Percentiles rank a stretch among this genome's conserved stretches.
Conservation (phyloP, 2,113 vertebrate genomes). For the Psittacus erithacus region DNA sequence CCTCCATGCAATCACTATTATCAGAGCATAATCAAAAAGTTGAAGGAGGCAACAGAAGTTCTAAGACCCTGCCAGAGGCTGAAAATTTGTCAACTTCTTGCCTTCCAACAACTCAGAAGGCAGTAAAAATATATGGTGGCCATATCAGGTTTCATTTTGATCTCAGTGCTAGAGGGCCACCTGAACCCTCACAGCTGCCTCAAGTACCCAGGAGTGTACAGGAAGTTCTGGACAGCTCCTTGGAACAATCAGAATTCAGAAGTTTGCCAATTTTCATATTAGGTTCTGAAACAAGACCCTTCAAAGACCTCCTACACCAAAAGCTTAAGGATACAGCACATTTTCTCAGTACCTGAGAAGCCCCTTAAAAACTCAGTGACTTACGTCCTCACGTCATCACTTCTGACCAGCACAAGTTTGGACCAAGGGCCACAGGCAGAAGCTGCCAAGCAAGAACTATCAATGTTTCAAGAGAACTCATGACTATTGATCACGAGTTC, state of each 20-base stretch:
- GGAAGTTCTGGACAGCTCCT: not conserved
- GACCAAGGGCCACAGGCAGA: not conserved
- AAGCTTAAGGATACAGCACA: not conserved
- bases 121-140: not conserved
- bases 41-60: not conserved
- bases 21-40: not conserved
- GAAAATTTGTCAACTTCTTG: not conserved
- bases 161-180: not conserved
- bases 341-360: not conserved
- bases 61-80: not conserved
- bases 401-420: not conserved
- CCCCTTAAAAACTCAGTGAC: not conserved
- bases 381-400: not conserved
- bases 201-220: not conserved
- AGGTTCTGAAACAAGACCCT: not conserved
- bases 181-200: not conserved
- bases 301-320: not conserved
- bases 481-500: not conserved
- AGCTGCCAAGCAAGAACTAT: not conserved
- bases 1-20: not conserved
- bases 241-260: not conserved
- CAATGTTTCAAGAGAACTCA: not conserved
- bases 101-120: not conserved
- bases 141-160: not conserved
- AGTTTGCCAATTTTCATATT: not conserved